phyloP scores from a whole-genome alignment of 2,113 vertebrate genomes.

The Caranx ignobilis region DNA sequence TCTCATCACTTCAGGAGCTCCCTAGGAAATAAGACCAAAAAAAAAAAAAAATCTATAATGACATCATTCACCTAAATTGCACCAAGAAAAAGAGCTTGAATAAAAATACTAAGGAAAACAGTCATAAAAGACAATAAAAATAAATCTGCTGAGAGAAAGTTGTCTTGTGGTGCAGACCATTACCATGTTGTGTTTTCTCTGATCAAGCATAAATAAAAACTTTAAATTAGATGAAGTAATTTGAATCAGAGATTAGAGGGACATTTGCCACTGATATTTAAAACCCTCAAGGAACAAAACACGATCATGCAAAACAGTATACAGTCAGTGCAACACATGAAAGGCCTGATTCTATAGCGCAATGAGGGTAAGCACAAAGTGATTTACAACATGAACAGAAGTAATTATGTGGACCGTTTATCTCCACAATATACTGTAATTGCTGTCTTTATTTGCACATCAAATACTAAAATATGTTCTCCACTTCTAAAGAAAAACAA shows the following conservation, averaged over 20 bases:
- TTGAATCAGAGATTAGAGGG: slow-evolving; percentile 27
- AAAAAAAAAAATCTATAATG: slow-evolving; percentile 46
- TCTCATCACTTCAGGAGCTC: slow-evolving; percentile 53
- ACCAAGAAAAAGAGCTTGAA: slow-evolving; percentile 43
- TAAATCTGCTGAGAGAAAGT: background rate
- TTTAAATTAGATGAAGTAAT: slow-evolving; percentile 43
- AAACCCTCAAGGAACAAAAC: slow-evolving; percentile 34
- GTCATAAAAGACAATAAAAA: slow-evolving; percentile 14
- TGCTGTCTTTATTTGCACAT: slow-evolving; percentile 64
- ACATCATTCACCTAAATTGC: slow-evolving; percentile 63
- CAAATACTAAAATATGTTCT: slow-evolving; percentile 50
- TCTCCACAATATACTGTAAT: slow-evolving; percentile 62
- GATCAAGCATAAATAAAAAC: slow-evolving; percentile 27
- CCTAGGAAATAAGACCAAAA: slow-evolving; percentile 48
- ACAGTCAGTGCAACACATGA: slow-evolving; percentile 28
- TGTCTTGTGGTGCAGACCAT: background rate
- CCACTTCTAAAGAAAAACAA: slow-evolving; percentile 38
- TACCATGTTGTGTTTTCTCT: slow-evolving; percentile 25
- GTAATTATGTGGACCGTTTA: slow-evolving; percentile 62
- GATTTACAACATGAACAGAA: slow-evolving; percentile 46
- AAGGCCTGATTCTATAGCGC: slow-evolving; percentile 29
- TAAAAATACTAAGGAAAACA: slow-evolving; percentile 32
- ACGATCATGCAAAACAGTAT: slow-evolving; percentile 32
- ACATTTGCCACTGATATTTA: slow-evolving; percentile 39
- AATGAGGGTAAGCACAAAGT: slow-evolving; percentile 51